Evolutionary conservation across 2,797 vertebrate species (phyloP).

Genomic region (Leuciscus waleckii): DNA sequence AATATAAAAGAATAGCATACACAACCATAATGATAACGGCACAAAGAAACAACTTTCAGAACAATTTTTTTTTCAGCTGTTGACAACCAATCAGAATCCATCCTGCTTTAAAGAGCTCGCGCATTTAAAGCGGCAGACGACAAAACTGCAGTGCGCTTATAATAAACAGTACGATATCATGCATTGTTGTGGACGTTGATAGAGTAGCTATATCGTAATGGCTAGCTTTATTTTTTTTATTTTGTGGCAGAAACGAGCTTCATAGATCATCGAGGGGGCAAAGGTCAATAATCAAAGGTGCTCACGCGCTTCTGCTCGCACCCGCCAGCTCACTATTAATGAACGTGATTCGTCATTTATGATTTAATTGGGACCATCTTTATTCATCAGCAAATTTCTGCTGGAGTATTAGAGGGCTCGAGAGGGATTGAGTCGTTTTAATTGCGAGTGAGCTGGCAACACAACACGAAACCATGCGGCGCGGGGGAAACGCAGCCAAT

Average conservation of each 20-base stretch:
- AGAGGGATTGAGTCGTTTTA: slow-evolving; percentile 54
- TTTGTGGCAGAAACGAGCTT: not conserved
- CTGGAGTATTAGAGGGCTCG: slow-evolving; percentile 47
- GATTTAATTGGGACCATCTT: slow-evolving; percentile 62
- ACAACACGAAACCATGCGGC: slow-evolving; percentile 15
- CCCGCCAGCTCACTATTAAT: slow-evolving; percentile 51
- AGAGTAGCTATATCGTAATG: no score
- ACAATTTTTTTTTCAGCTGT: not conserved
- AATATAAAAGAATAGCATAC: no score
- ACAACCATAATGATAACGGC: not conserved
- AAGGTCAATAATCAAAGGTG: slow-evolving; percentile 23
- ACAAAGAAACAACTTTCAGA: not conserved
- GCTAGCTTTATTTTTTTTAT: not conserved
- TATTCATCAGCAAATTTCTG: slow-evolving; percentile 61
- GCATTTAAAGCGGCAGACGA: not conserved
- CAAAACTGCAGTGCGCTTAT: not conserved
- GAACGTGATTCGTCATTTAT: slow-evolving; percentile 60
- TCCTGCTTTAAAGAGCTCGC: not conserved
- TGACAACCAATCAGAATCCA: not conserved
- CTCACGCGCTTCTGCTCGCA: not conserved
- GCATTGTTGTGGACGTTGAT: not conserved
- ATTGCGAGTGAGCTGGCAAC: slow-evolving; percentile 51
- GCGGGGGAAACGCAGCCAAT: slow-evolving; percentile 23
- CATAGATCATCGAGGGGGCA: not conserved
- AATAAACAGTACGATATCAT: not conserved